phyloP scores from a whole-genome alignment of 2,797 vertebrate species.

The Mormyrus proboscirostris region DNA sequence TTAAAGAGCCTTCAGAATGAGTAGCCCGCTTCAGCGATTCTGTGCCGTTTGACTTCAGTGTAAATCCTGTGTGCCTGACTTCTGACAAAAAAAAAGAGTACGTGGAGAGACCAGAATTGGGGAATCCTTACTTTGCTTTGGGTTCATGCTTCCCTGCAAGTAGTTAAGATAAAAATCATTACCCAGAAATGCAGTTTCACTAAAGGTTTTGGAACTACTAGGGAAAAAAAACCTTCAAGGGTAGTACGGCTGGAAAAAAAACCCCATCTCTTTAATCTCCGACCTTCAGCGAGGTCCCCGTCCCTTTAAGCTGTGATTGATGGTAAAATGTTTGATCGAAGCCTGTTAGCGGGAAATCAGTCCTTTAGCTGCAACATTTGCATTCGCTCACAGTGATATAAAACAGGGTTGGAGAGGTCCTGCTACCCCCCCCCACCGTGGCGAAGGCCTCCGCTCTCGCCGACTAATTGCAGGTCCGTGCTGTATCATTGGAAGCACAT shows the following conservation, averaged over 20 bases:
- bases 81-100: neutral
- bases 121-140: neutral
- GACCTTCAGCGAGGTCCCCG: neutral
- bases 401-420: neutral
- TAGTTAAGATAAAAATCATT: neutral
- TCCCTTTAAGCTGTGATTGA: neutral
- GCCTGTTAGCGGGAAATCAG: neutral
- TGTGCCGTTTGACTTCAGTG: constrained; percentile 20
- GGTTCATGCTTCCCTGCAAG: neutral
- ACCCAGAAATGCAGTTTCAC: neutral
- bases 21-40: constrained; percentile 37
- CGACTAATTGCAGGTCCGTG: neutral
- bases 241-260: neutral
- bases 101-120: neutral
- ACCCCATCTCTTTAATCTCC: neutral
- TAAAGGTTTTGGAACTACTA: neutral
- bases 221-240: neutral
- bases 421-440: neutral
- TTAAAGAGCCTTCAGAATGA: constrained; percentile 36
- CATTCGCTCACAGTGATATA: neutral
- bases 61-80: neutral
- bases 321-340: constrained; percentile 1
- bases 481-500: neutral
- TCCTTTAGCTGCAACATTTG: neutral
- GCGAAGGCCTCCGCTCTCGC: neutral